Conservation (phyloP, 2,113 vertebrate species). For the Protobothrops mucrosquamatus region DNA sequence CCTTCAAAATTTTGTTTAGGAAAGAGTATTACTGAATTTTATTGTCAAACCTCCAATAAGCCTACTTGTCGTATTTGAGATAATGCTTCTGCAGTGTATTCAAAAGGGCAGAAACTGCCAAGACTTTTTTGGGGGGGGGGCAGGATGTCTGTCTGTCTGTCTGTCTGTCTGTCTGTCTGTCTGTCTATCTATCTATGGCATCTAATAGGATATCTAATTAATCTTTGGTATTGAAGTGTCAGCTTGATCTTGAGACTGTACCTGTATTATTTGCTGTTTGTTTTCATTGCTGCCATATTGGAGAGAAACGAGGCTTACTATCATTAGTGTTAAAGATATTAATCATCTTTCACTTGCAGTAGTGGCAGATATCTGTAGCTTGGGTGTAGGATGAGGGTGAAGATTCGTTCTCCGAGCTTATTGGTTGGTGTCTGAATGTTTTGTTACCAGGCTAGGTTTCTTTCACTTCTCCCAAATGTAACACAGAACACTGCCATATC, state of each 20-base stretch:
- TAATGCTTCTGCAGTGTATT: not conserved
- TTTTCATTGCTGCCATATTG: not conserved
- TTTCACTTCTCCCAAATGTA: not conserved
- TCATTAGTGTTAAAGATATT: not conserved
- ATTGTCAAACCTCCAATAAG: not conserved
- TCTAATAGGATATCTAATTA: not conserved
- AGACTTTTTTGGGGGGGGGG: not conserved
- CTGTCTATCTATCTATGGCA: not conserved
- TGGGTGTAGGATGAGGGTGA: too few species aligned
- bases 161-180: too few species aligned
- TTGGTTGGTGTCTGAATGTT: too few species aligned
- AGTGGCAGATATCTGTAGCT: too few species aligned
- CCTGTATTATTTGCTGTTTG: not conserved
- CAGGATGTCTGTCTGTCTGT: too few species aligned
- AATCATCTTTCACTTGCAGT: too few species aligned
- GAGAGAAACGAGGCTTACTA: not conserved
- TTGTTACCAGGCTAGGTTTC: too few species aligned
- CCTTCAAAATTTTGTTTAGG: not conserved
- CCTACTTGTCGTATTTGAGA: not conserved
- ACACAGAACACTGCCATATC: not conserved
- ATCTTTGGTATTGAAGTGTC: not conserved
- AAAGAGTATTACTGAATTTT: not conserved
- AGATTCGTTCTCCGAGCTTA: too few species aligned
- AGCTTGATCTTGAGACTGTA: not conserved
- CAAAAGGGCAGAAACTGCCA: not conserved